Percentiles rank a stretch among this genome's conserved stretches.
Conservation (phyloP, 2,888 invertebrate species). For the Odontocolon sp. region DNA sequence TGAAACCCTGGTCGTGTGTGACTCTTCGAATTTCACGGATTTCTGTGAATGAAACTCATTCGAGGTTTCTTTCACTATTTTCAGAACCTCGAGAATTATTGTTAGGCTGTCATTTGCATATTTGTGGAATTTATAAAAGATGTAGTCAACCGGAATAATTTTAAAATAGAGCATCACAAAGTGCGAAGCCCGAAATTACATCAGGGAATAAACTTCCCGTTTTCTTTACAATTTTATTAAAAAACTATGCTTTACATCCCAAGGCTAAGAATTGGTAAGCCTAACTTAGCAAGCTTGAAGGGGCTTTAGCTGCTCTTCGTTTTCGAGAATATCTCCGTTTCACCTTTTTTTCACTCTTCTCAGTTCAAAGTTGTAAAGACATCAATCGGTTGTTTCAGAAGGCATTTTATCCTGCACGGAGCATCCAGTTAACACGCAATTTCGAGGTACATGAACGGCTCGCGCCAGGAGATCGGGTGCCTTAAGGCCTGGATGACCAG, state of each 20-base stretch:
- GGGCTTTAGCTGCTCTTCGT: slow-evolving; percentile 12
- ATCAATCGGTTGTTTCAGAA: slow-evolving; percentile 18
- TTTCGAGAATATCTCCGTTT: background rate
- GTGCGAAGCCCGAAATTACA: background rate
- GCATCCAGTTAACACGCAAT: slow-evolving; percentile 73
- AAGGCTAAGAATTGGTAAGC: background rate
- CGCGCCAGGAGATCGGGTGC: slow-evolving; percentile 63
- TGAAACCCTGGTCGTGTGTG: slow-evolving; percentile 9
- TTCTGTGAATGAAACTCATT: slow-evolving; percentile 46
- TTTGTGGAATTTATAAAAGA: background rate
- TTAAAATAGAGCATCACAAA: background rate
- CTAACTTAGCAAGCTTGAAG: background rate
- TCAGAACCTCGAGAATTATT: slow-evolving; percentile 21
- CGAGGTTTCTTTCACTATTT: slow-evolving; percentile 2
- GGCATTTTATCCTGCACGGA: background rate
- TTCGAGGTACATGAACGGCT: slow-evolving; percentile 75
- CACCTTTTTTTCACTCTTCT: slow-evolving; percentile 1
- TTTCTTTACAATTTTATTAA: background rate
- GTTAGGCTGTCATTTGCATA: slow-evolving; percentile 13
- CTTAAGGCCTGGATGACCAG: too few relatives aligned
- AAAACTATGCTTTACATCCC: too few relatives aligned
- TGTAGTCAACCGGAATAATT: background rate
- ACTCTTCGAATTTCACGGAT: slow-evolving; percentile 34
- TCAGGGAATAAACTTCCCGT: too few relatives aligned
- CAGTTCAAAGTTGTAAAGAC: slow-evolving; percentile 32